Base-by-base conservation (phyloP, 2,888 invertebrate species). In the Lasioglossum villosulum region DNA sequence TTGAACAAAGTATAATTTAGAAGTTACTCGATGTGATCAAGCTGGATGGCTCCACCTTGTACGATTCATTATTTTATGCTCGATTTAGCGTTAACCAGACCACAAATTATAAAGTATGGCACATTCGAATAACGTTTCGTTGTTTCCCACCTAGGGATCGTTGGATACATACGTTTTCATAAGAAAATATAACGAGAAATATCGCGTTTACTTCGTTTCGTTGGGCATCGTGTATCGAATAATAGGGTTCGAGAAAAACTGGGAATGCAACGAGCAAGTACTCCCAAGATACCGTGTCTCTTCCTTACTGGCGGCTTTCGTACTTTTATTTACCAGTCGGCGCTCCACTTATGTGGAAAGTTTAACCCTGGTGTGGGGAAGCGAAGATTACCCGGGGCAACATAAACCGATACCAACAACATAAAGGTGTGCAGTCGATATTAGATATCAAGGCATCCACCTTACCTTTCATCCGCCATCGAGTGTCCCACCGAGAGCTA, bases 401-500 rank as follows among this genome's bases (percentile, higher is more conserved):
- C 89, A 89, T 91, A 90, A 90, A 90, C 87, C 88, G 91, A 90
- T 89, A 90, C 86, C 88, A 84, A 80, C 85, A 84, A 86, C 86
- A 88, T 91, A 89, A 90, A 91, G 87, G 91, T 86, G 84, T 89
- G 88, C 89, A 78, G 77, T 83, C 87, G 87, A 91, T 92, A 92
- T 93, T 92, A 92, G 91, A 91, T 93, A 93, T 90, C 92, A 88
- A 90, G 90, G 90, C 86, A 88, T 89, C 89, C 90, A 81, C 86
- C 78, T 84, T 87, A 80, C 81, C 88, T 86, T 86, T 81, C 83
- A 72, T 75, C 84, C 90, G 78, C 89, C 87, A 80, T 90, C 84
- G 90, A 91, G 92, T 91, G 90, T 92, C 90, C 93, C 93, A 75
- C 85, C 80, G 93, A 93, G 92, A 92, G 93, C 93, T 92, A 94